Evolutionary conservation across 1,140 invertebrate genomes (phyloP).

Genomic region (Drosophila repletoides): DNA sequence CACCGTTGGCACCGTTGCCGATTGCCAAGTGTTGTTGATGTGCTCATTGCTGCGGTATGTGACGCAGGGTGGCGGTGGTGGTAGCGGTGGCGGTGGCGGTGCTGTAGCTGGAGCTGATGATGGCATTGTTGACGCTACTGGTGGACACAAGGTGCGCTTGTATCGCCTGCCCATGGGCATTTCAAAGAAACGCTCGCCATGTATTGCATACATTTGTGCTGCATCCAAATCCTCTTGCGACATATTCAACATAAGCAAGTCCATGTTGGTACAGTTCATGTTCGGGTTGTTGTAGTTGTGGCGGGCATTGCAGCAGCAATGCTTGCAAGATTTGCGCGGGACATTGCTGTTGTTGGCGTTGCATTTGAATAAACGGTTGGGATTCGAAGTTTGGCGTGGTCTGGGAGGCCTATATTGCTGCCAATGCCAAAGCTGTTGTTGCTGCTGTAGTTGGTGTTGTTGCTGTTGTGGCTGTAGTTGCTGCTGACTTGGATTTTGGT

Average conservation of each 20-base stretch:
- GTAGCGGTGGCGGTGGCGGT: not conserved
- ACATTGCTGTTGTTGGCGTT: not conserved
- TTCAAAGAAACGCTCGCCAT: slow-evolving; percentile 39
- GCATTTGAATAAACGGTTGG: slow-evolving; percentile 2
- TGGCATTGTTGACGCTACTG: not conserved
- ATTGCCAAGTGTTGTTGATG: slow-evolving; percentile 6
- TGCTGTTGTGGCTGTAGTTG: not conserved
- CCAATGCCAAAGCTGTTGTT: slow-evolving; percentile 2
- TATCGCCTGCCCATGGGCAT: slow-evolving; percentile 36
- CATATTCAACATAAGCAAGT: slow-evolving; percentile 13
- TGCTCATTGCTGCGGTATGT: not conserved
- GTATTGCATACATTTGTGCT: slow-evolving; percentile 37
- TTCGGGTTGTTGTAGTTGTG: not conserved
- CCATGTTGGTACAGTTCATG: slow-evolving; percentile 2
- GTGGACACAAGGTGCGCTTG: slow-evolving; percentile 2
- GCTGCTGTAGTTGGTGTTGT: not conserved
- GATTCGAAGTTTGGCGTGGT: slow-evolving; percentile 1
- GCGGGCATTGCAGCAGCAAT: slow-evolving; percentile 3
- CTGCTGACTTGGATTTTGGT: not conserved
- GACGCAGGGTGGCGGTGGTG: not conserved
- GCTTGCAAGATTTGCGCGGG: slow-evolving; percentile 8
- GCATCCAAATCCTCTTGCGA: slow-evolving; percentile 27
- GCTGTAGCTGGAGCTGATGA: not conserved
- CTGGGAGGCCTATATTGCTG: not conserved
- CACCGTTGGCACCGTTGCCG: not conserved